Conservation (phyloP, 2,888 invertebrate genomes). For the Cartodere bifasciata region DNA sequence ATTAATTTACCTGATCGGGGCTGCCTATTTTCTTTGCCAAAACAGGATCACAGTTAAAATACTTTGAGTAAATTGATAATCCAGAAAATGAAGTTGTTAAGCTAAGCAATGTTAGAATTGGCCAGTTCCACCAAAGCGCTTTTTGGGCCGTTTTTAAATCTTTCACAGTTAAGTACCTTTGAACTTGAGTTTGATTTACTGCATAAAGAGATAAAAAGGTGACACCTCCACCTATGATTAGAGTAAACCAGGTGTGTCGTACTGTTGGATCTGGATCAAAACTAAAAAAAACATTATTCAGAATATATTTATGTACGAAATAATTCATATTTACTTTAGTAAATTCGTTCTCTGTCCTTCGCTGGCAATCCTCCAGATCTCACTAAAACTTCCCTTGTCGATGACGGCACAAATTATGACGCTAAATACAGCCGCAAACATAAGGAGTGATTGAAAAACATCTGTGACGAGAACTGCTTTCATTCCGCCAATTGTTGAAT, state of each 20-base stretch:
- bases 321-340: constrained; percentile 49
- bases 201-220: constrained; percentile 74
- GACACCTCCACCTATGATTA: constrained; percentile 66
- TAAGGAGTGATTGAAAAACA: constrained; percentile 69
- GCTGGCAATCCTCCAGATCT: constrained; percentile 59
- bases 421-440: constrained; percentile 73
- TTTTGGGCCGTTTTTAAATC: constrained; percentile 55
- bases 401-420: constrained; percentile 62
- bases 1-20: constrained; percentile 54
- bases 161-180: constrained; percentile 57
- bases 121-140: constrained; percentile 71
- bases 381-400: constrained; percentile 53
- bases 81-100: constrained; percentile 58
- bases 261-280: constrained; percentile 67
- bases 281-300: constrained; percentile 38
- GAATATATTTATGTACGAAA: no score
- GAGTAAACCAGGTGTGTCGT: constrained; percentile 72
- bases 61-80: constrained; percentile 73
- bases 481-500: constrained; percentile 81
- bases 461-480: constrained; percentile 84
- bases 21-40: constrained; percentile 46
- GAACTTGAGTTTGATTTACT: constrained; percentile 78
- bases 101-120: constrained; percentile 61
- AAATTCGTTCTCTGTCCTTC: constrained; percentile 60
- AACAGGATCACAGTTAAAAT: constrained; percentile 70